phyloP scores from a whole-genome alignment of 92 coral and sea anemone genomes.

The Zoanthus sansibaricus region DNA sequence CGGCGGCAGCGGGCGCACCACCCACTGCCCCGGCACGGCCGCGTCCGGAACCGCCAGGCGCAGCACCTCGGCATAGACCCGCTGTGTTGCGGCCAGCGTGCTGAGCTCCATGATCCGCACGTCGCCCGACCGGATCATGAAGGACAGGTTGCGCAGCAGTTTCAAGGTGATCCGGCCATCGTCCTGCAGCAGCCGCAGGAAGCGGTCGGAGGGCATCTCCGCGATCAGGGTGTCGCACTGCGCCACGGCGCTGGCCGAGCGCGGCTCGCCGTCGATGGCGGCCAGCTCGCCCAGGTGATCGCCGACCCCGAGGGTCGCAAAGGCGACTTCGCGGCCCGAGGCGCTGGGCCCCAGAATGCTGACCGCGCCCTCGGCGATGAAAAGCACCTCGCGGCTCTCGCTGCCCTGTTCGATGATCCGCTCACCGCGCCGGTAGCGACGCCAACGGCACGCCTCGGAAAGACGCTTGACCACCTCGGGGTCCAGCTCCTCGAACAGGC shows the following conservation, averaged over 20 bases:
- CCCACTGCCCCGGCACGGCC: constrained; percentile 8
- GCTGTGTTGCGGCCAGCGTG: constrained; percentile 12
- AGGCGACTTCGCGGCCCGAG: neutral
- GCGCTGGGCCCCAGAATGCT: neutral
- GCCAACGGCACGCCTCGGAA: neutral
- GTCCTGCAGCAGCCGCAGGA: constrained; percentile 16
- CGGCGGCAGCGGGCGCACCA: constrained; percentile 16
- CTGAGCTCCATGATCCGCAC: neutral
- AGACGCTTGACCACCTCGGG: neutral
- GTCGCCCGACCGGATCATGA: neutral
- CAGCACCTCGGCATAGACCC: constrained; percentile 1
- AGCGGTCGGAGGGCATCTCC: no score
- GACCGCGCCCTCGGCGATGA: constrained; percentile 12
- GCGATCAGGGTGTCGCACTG: no score
- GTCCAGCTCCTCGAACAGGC: neutral
- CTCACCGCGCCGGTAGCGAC: constrained; percentile 17
- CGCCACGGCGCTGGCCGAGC: no score
- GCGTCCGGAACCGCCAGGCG: constrained; percentile 17
- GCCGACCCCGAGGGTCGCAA: neutral
- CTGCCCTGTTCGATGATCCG: constrained; percentile 21
- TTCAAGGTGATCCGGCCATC: constrained; percentile 14
- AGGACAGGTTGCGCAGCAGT: neutral
- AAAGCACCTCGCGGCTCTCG: constrained; percentile 18
- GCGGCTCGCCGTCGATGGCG: no score
- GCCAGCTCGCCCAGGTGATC: neutral